phyloP scores from a whole-genome alignment of 2,888 invertebrate genomes.

The Mythimna lalbum region DNA sequence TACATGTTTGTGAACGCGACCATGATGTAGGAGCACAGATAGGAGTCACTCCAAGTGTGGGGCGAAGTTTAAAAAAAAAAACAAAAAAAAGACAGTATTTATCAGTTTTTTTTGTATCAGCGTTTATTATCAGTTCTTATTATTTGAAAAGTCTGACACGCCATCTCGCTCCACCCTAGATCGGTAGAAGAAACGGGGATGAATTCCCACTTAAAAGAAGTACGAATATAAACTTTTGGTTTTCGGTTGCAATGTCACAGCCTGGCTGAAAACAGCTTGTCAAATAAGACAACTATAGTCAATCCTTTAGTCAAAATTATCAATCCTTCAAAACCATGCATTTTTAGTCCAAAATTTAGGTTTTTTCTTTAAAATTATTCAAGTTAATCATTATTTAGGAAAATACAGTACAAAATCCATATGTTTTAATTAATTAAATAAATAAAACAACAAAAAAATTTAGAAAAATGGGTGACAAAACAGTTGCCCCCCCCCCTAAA shows the following conservation, averaged over 20 bases:
- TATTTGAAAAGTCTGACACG: no score
- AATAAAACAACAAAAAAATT: conserved; percentile 1
- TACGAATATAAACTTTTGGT: conserved; percentile 11
- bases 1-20: no score
- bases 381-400: neutral
- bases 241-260: conserved; percentile 1
- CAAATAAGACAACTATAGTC: conserved; percentile 17
- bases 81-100: no score
- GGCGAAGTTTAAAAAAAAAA: no score
- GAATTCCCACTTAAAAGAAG: no score
- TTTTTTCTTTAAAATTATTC: conserved; percentile 10
- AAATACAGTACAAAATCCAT: conserved; percentile 6
- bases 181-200: no score
- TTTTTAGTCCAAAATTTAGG: conserved; percentile 2
- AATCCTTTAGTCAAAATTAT: neutral
- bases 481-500: neutral
- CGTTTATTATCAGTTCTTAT: no score
- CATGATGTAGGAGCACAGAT: no score
- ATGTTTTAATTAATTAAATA: conserved; percentile 14
- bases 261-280: conserved; percentile 6
- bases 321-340: conserved; percentile 4
- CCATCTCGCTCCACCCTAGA: no score
- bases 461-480: conserved; percentile 64
- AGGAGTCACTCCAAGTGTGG: no score
- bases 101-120: no score